Percentiles rank a stretch among this genome's conserved stretches.
Evolutionary conservation across 2,797 vertebrate species (phyloP).

Genomic region (Takifugu rubripes): DNA sequence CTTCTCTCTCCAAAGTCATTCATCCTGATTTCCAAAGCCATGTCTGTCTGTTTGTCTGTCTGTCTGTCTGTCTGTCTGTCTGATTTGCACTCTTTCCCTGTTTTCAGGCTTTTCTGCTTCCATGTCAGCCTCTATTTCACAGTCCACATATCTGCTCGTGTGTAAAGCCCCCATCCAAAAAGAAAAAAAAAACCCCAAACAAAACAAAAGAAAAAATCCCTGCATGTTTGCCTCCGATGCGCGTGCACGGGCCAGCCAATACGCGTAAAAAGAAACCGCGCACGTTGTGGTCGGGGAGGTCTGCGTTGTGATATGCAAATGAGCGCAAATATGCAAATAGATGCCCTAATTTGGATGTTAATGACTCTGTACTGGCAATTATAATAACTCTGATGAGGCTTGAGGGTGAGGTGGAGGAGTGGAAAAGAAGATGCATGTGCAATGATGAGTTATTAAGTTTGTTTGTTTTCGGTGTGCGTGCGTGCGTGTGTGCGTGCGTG

Average conservation of each 20-base stretch:
- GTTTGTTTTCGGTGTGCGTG: slow-evolving; percentile 20
- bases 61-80: slow-evolving; percentile 44
- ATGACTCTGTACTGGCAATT: slow-evolving; percentile 75
- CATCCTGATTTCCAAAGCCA: slow-evolving; percentile 43
- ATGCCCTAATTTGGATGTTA: slow-evolving; percentile 73
- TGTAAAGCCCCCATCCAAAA: neutral
- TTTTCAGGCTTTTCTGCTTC: slow-evolving; percentile 8
- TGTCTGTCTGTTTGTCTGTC: slow-evolving; percentile 53
- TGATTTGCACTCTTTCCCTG: slow-evolving; percentile 29
- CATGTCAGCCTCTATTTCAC: slow-evolving; percentile 1
- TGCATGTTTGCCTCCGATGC: neutral
- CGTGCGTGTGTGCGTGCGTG: slow-evolving; percentile 29
- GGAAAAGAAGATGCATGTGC: slow-evolving; percentile 46
- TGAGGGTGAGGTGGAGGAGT: slow-evolving; percentile 55
- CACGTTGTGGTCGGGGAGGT: slow-evolving; percentile 24
- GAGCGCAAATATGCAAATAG: slow-evolving; percentile 60
- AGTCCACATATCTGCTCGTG: neutral
- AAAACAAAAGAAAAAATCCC: no score
- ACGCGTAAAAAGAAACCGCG: no score
- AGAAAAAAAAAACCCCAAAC: neutral
- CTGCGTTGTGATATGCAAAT: slow-evolving; percentile 51
- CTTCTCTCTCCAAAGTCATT: no score
- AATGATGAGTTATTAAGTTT: slow-evolving; percentile 16
- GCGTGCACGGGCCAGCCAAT: no score
- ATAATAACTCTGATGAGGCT: slow-evolving; percentile 68